These are phyloP conservation scores for Pseudopodoces humilis DNA, from an alignment of 2,113 vertebrate species.

Conservation along the genomic window DNA sequence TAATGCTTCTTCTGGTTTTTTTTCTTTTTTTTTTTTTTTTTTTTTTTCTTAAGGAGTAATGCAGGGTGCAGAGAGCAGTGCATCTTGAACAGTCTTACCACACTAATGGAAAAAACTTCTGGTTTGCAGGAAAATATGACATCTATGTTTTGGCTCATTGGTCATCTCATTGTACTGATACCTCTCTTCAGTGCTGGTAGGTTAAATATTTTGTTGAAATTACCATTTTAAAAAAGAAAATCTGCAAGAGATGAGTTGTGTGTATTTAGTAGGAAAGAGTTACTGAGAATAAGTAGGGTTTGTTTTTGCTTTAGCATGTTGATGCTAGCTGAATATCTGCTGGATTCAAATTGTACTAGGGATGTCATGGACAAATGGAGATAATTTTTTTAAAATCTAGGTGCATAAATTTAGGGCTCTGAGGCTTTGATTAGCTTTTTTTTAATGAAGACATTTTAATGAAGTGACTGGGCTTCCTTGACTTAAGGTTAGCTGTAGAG, in stretches of 20 bases:
- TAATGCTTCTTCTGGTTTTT: neutral
- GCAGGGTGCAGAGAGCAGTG: neutral
- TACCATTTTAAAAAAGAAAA: neutral
- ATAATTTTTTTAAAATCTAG: neutral
- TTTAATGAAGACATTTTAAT: neutral
- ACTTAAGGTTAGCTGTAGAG: neutral
- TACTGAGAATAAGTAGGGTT: neutral
- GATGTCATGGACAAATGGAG: neutral
- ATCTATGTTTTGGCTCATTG: conserved; percentile 20
- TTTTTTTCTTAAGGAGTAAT: neutral
- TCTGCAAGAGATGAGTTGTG: rapidly evolving
- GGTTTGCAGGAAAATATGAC: conserved; percentile 68
- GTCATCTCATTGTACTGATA: conserved; percentile 28
- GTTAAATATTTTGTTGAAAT: conserved; percentile 1
- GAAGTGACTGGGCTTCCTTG: neutral
- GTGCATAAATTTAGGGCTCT: neutral
- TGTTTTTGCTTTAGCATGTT: neutral
- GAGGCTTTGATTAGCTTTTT: neutral
- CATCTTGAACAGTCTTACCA: neutral
- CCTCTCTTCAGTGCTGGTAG: conserved; percentile 65
- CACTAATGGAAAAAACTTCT: neutral
- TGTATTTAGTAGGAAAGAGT: neutral
- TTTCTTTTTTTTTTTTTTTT: neutral
- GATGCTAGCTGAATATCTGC: neutral
- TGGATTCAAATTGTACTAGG: neutral